These are phyloP conservation scores for Cnemophilus loriae DNA, from an alignment of 2,113 vertebrate genomes.

Conservation along the genomic window DNA sequence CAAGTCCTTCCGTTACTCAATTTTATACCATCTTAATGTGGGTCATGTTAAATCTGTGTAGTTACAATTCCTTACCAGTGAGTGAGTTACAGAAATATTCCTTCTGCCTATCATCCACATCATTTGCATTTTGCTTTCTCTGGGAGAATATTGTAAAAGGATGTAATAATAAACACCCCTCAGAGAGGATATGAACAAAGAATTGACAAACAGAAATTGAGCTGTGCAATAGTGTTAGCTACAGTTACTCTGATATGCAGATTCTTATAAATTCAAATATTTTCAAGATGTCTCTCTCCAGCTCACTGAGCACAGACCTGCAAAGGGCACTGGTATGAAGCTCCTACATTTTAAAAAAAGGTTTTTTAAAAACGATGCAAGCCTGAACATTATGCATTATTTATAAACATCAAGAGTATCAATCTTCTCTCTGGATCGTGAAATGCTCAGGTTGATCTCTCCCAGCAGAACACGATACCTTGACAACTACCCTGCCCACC, in stretches of 20 bases:
- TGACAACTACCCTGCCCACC: neutral
- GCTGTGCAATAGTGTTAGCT: neutral
- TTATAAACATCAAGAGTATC: neutral
- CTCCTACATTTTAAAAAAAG: neutral
- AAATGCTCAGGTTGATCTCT: neutral
- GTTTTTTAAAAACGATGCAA: neutral
- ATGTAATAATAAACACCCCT: neutral
- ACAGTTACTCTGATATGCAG: neutral
- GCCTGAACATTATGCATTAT: neutral
- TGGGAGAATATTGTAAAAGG: neutral
- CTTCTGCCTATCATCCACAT: neutral
- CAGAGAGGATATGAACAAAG: fast-evolving
- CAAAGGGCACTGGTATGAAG: neutral
- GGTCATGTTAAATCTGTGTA: neutral
- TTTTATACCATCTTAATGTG: neutral
- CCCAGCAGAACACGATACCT: neutral
- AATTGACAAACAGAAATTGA: neutral
- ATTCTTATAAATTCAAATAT: neutral
- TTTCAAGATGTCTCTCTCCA: neutral
- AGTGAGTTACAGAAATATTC: neutral
- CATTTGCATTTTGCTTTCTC: neutral
- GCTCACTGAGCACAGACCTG: neutral
- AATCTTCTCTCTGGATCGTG: neutral
- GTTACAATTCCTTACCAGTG: neutral
- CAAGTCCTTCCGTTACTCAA: neutral